A percentile compares a stretch with the other conserved stretches of the same genome.
These are phyloP conservation scores for Ellobius talpinus DNA, from an alignment of 2,113 vertebrate species.

Conservation along the genomic window DNA sequence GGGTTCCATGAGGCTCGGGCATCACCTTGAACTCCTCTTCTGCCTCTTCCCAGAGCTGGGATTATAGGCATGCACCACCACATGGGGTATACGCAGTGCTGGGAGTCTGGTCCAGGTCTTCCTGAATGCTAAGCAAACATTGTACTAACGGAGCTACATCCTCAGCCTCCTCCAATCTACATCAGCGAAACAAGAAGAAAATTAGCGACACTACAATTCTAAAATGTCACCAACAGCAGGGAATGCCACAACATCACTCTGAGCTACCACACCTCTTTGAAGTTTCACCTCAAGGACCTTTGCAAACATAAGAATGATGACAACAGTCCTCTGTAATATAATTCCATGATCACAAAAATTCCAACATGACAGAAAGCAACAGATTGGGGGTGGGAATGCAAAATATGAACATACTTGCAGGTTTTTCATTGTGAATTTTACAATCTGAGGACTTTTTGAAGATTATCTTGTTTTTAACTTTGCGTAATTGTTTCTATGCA, in stretches of 20 bases:
- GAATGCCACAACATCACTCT: neutral
- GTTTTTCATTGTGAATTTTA: constrained; percentile 16
- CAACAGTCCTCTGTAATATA: neutral
- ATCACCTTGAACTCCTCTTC: neutral
- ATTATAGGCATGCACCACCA: neutral
- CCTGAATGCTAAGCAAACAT: neutral
- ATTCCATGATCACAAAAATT: neutral
- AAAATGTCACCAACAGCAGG: neutral
- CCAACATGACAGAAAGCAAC: constrained; percentile 4
- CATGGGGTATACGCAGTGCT: neutral
- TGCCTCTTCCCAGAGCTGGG: neutral
- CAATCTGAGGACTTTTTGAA: neutral
- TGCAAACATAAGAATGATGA: neutral
- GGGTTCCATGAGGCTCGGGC: neutral
- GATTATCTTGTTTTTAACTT: neutral
- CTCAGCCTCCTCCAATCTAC: neutral
- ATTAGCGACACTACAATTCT: neutral
- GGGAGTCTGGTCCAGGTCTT: neutral
- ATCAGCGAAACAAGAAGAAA: neutral
- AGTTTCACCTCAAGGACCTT: neutral
- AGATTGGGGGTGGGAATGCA: neutral
- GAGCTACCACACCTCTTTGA: neutral
- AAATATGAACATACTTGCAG: neutral
- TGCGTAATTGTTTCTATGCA: neutral
- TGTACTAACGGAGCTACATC: neutral